A percentile compares a stretch with the other conserved stretches of the same genome.
Evolutionary conservation across 2,797 vertebrate genomes (phyloP).

Genomic region (Linurgus olivaceus): DNA sequence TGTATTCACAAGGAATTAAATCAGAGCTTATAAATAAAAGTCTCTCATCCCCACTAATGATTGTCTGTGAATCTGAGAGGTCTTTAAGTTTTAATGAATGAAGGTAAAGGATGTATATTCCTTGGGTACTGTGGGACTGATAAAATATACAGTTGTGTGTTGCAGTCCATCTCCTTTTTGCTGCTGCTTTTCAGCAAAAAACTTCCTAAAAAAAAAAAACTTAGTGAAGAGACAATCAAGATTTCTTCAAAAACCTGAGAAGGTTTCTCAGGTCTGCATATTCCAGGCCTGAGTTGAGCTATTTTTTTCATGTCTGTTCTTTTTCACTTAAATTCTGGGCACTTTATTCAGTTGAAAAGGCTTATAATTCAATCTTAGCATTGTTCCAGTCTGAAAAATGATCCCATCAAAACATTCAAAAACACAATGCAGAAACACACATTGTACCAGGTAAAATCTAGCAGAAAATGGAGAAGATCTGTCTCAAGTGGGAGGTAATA

Average conservation of each 20-base stretch:
- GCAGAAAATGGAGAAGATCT: background rate
- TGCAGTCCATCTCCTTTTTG: background rate
- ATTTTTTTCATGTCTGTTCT: background rate
- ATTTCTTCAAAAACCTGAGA: background rate
- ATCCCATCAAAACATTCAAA: background rate
- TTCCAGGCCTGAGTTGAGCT: background rate
- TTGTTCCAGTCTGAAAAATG: background rate
- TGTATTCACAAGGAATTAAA: background rate
- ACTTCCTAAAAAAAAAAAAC: background rate
- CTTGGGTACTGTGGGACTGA: background rate
- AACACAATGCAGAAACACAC: background rate
- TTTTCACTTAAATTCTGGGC: background rate
- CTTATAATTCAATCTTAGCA: background rate
- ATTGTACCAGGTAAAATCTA: background rate
- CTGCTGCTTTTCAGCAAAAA: background rate
- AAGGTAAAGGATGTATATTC: background rate
- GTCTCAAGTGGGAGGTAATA: background rate
- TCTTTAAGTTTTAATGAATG: background rate
- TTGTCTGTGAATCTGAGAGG: background rate
- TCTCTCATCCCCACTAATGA: background rate
- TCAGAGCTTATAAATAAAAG: background rate
- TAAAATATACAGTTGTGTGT: background rate
- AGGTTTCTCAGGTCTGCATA: background rate
- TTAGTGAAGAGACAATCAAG: background rate
- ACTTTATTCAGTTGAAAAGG: background rate